Conservation (phyloP, 2,113 vertebrate genomes). For the Butorides virescens region DNA sequence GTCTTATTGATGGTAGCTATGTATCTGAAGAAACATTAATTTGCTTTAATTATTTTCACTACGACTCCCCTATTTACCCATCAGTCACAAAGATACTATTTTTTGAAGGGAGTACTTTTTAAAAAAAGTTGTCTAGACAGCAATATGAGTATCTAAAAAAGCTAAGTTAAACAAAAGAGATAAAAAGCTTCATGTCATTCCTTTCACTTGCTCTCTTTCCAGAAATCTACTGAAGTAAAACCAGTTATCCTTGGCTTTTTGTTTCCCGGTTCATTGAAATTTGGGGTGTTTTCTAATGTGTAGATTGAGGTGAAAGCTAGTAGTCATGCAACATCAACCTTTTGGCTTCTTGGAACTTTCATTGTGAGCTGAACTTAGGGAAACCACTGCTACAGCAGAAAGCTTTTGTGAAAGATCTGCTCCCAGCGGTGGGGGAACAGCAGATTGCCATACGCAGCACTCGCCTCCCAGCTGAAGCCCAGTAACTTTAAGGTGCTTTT, state of each 20-base stretch:
- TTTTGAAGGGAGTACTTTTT: not conserved
- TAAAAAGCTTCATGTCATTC: not conserved
- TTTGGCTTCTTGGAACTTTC: not conserved
- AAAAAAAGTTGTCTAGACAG: not conserved
- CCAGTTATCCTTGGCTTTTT: not conserved
- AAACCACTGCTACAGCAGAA: fast-evolving
- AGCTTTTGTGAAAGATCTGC: not conserved
- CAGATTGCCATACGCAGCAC: not conserved
- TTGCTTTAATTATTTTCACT: not conserved
- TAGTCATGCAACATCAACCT: not conserved
- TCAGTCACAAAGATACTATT: not conserved
- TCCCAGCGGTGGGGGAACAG: fast-evolving
- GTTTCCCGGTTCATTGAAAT: not conserved
- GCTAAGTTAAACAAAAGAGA: not conserved
- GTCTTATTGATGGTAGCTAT: not conserved
- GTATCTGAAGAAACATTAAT: not conserved
- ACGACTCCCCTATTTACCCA: not conserved
- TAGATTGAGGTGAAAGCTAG: not conserved
- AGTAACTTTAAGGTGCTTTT: not conserved
- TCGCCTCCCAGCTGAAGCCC: not conserved
- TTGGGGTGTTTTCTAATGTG: not conserved
- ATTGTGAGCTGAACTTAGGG: not conserved
- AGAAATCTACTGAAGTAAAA: not conserved
- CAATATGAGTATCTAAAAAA: not conserved
- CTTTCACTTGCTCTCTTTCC: not conserved